A percentile compares a stretch with the other conserved stretches of the same genome.
These are phyloP conservation scores for Mellivora capensis DNA, from an alignment of 2,113 vertebrate genomes.

Conservation along the genomic window DNA sequence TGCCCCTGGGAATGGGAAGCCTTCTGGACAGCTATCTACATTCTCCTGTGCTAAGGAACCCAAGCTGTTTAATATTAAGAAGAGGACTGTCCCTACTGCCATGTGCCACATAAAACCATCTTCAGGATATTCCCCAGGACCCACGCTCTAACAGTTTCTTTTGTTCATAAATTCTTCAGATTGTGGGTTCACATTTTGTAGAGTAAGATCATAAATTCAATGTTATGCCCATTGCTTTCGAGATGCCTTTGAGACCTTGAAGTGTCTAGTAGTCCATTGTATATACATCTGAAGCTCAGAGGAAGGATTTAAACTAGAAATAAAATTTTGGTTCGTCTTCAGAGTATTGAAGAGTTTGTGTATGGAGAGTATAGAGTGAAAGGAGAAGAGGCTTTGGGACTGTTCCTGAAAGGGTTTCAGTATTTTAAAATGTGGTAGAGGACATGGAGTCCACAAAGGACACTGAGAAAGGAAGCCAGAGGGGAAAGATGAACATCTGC, in stretches of 20 bases:
- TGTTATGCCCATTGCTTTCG: not conserved
- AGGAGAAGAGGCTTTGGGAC: not conserved
- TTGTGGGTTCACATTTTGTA: not conserved
- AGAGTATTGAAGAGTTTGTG: not conserved
- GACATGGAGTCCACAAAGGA: not conserved
- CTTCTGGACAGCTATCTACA: not conserved
- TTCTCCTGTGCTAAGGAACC: not conserved
- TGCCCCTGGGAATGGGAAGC: accelerated
- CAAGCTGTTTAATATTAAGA: not conserved
- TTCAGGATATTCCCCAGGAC: not conserved
- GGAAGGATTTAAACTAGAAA: not conserved
- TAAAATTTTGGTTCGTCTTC: not conserved
- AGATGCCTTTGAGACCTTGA: not conserved
- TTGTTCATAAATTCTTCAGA: not conserved
- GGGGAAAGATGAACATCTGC: not conserved
- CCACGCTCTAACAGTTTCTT: not conserved
- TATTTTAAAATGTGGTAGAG: not conserved
- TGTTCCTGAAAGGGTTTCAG: not conserved
- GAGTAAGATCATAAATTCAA: not conserved
- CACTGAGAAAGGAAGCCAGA: not conserved
- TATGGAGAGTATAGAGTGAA: not conserved
- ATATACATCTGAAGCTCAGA: not conserved
- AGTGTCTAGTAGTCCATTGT: not conserved
- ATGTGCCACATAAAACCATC: not conserved
- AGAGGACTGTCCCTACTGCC: not conserved